phyloP scores from a whole-genome alignment of 2,797 vertebrate species.

The Coccyzus lansbergi region DNA sequence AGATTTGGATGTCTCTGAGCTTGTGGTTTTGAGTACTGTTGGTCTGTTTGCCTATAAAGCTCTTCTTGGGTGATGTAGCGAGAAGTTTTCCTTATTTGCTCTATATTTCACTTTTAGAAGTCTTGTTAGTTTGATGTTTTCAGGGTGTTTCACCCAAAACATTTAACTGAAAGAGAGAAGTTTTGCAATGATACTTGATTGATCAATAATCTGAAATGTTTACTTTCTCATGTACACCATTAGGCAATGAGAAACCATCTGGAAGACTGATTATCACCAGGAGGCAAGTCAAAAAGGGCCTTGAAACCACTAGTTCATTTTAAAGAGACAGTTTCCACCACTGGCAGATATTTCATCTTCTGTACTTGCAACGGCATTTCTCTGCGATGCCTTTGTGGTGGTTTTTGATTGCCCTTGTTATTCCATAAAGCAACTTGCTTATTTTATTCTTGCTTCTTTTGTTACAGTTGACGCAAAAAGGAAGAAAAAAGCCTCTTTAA shows the following conservation, averaged over 20 bases:
- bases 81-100: slow-evolving; percentile 22
- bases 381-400: slow-evolving; percentile 50
- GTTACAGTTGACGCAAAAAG: slow-evolving; percentile 73
- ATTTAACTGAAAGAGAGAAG: slow-evolving; percentile 15
- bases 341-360: slow-evolving; percentile 58
- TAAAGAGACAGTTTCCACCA: slow-evolving; percentile 52
- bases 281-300: slow-evolving; percentile 58
- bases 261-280: slow-evolving; percentile 63
- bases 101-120: slow-evolving; percentile 44
- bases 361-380: slow-evolving; percentile 10
- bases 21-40: slow-evolving; percentile 47
- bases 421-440: slow-evolving; percentile 54
- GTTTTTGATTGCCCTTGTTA: slow-evolving; percentile 65
- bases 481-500: slow-evolving; percentile 74
- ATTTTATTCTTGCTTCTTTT: slow-evolving; percentile 75
- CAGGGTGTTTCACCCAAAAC: slow-evolving; percentile 37
- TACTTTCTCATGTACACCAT: slow-evolving; percentile 43
- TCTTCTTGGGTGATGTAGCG: slow-evolving; percentile 28
- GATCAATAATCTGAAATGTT: slow-evolving; percentile 64
- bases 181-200: slow-evolving; percentile 44
- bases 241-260: slow-evolving; percentile 65
- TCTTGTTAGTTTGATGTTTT: slow-evolving; percentile 41
- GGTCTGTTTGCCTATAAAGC: slow-evolving; percentile 44
- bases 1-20: slow-evolving; percentile 56
- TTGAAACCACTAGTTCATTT: slow-evolving; percentile 55